Percentiles rank a stretch among this genome's conserved stretches.
These are phyloP conservation scores for Meles meles DNA, from an alignment of 2,113 vertebrate genomes.

Conservation along the genomic window DNA sequence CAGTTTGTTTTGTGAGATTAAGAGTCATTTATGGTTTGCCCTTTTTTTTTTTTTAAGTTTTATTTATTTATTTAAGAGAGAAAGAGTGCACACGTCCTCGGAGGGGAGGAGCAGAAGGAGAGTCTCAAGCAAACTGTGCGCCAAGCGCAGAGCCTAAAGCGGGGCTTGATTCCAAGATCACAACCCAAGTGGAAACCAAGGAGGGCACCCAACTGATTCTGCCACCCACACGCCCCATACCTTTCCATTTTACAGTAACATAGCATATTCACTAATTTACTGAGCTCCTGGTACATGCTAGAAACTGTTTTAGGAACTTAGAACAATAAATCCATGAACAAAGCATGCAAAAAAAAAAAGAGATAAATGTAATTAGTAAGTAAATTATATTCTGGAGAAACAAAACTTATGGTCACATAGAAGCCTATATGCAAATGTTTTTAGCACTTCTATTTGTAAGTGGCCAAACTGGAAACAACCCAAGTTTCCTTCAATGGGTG, in stretches of 20 bases:
- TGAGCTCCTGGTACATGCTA: neutral
- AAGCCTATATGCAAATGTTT: neutral
- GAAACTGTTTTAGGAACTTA: neutral
- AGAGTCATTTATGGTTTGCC: no score
- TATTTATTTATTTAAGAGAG: neutral
- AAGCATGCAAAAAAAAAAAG: neutral
- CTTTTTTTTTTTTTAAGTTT: neutral
- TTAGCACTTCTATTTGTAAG: neutral
- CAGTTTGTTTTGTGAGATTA: no score
- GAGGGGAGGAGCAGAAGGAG: neutral
- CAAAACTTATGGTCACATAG: neutral
- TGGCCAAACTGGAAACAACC: neutral
- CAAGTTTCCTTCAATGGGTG: neutral
- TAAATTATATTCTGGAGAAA: constrained; percentile 22
- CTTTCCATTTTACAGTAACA: constrained; percentile 9
- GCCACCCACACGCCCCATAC: neutral
- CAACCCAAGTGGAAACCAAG: neutral
- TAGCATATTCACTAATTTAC: neutral
- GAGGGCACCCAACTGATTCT: neutral
- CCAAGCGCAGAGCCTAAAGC: neutral
- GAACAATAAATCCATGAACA: neutral
- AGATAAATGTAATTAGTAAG: neutral
- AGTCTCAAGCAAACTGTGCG: neutral
- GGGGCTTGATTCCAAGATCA: neutral
- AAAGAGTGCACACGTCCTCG: neutral